Evolutionary conservation across 2,888 invertebrate genomes (phyloP).

Genomic region (Horisme vitalbata): DNA sequence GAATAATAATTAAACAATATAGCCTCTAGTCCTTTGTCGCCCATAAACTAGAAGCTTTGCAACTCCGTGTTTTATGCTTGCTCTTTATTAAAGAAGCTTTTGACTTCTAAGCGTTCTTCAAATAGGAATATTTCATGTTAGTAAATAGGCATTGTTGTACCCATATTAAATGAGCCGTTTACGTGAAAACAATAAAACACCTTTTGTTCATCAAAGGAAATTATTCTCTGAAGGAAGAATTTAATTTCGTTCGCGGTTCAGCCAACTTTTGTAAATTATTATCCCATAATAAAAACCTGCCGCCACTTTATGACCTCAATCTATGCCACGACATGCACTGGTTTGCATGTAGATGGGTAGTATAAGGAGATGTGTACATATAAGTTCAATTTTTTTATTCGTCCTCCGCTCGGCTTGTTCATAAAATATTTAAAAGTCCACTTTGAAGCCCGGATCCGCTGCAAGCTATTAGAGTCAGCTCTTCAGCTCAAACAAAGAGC

Average conservation of each 20-base stretch:
- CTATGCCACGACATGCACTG: slow-evolving; percentile 29
- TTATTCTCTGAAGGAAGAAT: slow-evolving; percentile 17
- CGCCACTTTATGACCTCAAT: slow-evolving; percentile 22
- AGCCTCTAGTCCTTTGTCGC: background rate
- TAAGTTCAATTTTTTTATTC: slow-evolving; percentile 52
- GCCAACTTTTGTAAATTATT: slow-evolving; percentile 22
- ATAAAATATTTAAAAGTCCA: slow-evolving; percentile 79
- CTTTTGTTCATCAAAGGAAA: slow-evolving; percentile 21
- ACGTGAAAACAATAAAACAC: slow-evolving; percentile 25
- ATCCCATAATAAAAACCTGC: slow-evolving; percentile 22
- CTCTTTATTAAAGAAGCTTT: slow-evolving; percentile 6
- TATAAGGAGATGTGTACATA: slow-evolving; percentile 26
- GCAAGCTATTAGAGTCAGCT: slow-evolving; percentile 81
- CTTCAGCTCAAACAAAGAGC: slow-evolving; percentile 80
- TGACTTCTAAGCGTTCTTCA: slow-evolving; percentile 14
- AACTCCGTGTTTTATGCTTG: background rate
- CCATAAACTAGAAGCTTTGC: background rate
- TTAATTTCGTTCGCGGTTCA: slow-evolving; percentile 24
- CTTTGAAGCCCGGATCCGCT: slow-evolving; percentile 77
- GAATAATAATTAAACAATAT: background rate
- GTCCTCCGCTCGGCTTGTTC: slow-evolving; percentile 55
- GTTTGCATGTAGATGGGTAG: slow-evolving; percentile 30
- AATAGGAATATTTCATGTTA: slow-evolving; percentile 15
- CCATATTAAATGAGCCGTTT: slow-evolving; percentile 15
- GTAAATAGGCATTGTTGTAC: slow-evolving; percentile 15